These are phyloP conservation scores for Ornithoptera priamus DNA, from an alignment of 2,888 invertebrate species.

Conservation along the genomic window DNA sequence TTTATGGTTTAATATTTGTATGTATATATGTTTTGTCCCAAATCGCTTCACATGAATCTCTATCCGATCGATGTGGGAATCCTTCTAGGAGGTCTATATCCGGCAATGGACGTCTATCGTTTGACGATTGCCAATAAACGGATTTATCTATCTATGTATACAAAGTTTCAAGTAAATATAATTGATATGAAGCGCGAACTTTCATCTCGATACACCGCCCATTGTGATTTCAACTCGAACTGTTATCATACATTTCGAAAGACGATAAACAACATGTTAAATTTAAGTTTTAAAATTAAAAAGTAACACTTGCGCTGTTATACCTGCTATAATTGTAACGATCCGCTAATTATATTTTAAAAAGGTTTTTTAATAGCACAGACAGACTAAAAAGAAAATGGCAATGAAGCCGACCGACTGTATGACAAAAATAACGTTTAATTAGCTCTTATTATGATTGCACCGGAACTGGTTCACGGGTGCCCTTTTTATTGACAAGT, in stretches of 20 bases:
- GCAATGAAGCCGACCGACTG: slow-evolving; percentile 14
- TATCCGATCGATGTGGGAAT: too few species aligned
- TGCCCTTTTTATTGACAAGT: slow-evolving; percentile 28
- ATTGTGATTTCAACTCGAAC: slow-evolving; percentile 1
- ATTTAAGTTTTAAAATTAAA: not conserved
- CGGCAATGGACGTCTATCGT: too few species aligned
- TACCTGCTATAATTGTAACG: not conserved
- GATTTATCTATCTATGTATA: too few species aligned
- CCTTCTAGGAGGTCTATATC: too few species aligned
- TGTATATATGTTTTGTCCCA: too few species aligned
- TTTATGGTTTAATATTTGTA: too few species aligned
- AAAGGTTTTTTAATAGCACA: not conserved
- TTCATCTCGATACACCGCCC: not conserved
- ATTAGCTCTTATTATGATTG: slow-evolving; percentile 37
- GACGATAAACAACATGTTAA: not conserved
- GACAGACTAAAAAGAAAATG: slow-evolving; percentile 3
- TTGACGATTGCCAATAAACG: too few species aligned
- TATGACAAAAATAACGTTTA: slow-evolving; percentile 38
- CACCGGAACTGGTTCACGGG: slow-evolving; percentile 22
- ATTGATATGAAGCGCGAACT: not conserved
- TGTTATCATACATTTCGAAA: not conserved
- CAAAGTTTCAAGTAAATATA: not conserved
- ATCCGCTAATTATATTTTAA: slow-evolving; percentile 2
- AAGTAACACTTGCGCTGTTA: not conserved
- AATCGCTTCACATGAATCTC: too few species aligned